Conservation (phyloP, 2,797 vertebrate species). For the Neostethus bicornis region DNA sequence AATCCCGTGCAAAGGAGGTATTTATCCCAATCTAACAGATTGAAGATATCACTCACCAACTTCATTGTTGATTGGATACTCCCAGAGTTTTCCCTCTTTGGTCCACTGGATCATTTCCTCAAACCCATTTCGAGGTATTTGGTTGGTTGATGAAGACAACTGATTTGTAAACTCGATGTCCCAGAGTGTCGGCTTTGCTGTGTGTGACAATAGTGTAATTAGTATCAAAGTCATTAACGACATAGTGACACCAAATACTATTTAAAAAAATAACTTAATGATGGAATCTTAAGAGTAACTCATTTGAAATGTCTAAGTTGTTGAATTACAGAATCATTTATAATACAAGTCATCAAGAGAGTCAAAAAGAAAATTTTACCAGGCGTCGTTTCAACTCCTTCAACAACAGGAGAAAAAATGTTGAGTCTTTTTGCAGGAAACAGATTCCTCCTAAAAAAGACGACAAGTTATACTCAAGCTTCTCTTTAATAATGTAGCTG, state of each 20-base stretch:
- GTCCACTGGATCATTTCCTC: conserved; percentile 98
- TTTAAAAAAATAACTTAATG: too few relatives aligned
- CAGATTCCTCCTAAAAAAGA: conserved; percentile 69
- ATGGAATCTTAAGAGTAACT: too few relatives aligned
- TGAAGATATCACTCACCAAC: conserved; percentile 73
- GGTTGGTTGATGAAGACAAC: conserved; percentile 72
- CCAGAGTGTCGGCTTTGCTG: conserved; percentile 87
- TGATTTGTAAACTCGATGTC: conserved; percentile 87
- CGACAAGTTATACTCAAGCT: neutral
- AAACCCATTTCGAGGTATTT: conserved; percentile 84
- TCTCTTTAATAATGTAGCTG: neutral
- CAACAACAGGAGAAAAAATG: conserved; percentile 82
- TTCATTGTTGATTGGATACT: conserved; percentile 93
- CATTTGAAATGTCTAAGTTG: neutral
- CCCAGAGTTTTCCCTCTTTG: conserved; percentile 91
- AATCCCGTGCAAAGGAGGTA: too few relatives aligned
- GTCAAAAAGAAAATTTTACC: conserved; percentile 73
- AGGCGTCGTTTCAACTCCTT: conserved; percentile 56
- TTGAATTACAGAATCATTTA: conserved; percentile 1
- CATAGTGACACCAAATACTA: neutral
- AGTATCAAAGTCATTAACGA: neutral
- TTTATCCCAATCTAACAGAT: too few relatives aligned
- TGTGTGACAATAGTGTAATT: conserved; percentile 6
- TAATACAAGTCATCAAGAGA: neutral
- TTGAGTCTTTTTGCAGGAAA: conserved; percentile 82